Evolutionary conservation across 2,113 vertebrate genomes (phyloP), one percentile per base, ranked within the genome.

Genomic region (Hippotragus niger): DNA sequence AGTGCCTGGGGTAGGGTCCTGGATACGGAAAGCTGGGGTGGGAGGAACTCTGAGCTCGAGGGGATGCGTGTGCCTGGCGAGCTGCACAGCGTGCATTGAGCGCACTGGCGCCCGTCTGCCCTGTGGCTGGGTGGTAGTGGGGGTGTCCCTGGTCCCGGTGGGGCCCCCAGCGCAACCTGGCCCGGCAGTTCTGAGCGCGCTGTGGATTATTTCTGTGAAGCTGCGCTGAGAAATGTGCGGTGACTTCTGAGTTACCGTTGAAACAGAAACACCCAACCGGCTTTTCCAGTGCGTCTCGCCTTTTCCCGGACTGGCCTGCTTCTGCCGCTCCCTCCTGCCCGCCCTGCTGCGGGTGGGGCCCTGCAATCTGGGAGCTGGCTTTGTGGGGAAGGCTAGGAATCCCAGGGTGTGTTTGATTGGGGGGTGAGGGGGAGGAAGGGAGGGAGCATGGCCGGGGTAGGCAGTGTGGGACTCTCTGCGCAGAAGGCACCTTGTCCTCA

Each of bases 211-310:
- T 96, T 86, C 87, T 31, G n/a, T 50, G 88, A 94, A 93, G 86
- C 60, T 7, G 16, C 0, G 0, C 85, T 60, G 92, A 90, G 90
- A 52, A 88, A 31, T 1, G 3, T 29, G 71, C 25, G 6, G 36
- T 50, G 96, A 86, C 81, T 94, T 89, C 92, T 47, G 29, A 31
- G 36, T 80, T 91, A 71, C 94, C 2, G 1, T 25, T 67, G 90
- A 76, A 91, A 84, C 58, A 88, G 89, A 83, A 92, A 85, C 50
- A 52, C 91, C 76, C 86, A 93, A 45, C 97, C 27, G 31, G 97
- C 97, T 97, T 82, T 96, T 97, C 97, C 64, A 17, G 93, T 80
- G 95, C 0, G 36, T 58, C 93, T 45, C 1, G 11, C 96, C 97
- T 87, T 71, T 97, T 98, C 96, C 97, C 40, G 91, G 94, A 96